Evolutionary conservation across 2,888 invertebrate genomes (phyloP), one percentile per base, ranked within the genome.

Genomic region (Arctia plantaginis): DNA sequence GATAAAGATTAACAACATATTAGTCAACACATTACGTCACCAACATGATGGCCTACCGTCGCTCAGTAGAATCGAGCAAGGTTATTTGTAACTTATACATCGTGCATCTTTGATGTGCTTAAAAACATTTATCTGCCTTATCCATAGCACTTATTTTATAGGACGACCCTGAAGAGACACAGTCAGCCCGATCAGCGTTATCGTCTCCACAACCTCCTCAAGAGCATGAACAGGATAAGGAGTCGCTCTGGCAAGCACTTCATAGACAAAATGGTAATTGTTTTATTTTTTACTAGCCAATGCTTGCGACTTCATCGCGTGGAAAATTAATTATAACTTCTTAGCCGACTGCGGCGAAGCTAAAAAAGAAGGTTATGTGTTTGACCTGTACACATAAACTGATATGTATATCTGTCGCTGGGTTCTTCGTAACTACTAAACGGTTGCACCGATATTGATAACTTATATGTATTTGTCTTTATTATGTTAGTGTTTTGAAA

Each of bases 191-290:
- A 35, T 95, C 95, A 8, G 88, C 94, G 33, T 95, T 94, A 86
- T 95, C 94, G 3, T 95, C 95, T n/a, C 96, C 92, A 74, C 95
- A 91, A 80, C 94, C 92, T 18, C 88, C 89, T 35, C 89, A 89
- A 76, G 94, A 95, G 51, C 93, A 93, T 59, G 93, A 95, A 75
- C 93, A 93, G 74, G 95, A 97, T 73, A 96, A 97, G 91, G 96
- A 96, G 72, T 96, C 96, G 0, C 90, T 97, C 59, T 96, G 96
- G 95, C 96, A 96, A 81, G 96, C 96, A 12, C 90, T 95, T 64
- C 94, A 95, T 84, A 91, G 91, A 85, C 96, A 96, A 88, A 97
- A 97, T 85, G 97, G 97, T 92, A 93, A 51, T 27, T 62, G 10
- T 30, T 20, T 23, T 30, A 23, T 27, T 33, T 55, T 35, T 23